Percentiles rank a stretch among this genome's conserved stretches.
phyloP scores from a whole-genome alignment of 2,888 invertebrate genomes.

The Stegana nigrithorax region DNA sequence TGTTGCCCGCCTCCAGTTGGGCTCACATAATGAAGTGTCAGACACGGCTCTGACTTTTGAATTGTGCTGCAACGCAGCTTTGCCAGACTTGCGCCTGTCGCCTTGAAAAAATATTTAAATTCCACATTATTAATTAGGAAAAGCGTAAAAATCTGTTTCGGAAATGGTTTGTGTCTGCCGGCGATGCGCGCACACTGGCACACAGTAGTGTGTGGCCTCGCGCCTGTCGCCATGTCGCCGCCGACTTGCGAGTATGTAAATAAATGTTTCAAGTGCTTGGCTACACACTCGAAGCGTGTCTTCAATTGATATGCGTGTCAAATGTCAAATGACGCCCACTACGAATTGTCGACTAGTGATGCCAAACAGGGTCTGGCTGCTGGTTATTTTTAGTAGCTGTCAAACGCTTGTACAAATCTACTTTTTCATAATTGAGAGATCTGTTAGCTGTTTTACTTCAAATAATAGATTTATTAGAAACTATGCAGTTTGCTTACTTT shows the following conservation, averaged over 20 bases:
- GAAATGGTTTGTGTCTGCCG: constrained; percentile 22
- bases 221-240: constrained; percentile 13
- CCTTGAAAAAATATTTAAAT: constrained; percentile 2
- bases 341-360: background rate
- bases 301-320: constrained; percentile 18
- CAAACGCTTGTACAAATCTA: background rate
- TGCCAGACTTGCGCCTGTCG: constrained; percentile 26
- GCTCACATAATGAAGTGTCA: constrained; percentile 61
- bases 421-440: no score
- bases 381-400: constrained; percentile 12
- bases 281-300: constrained; percentile 16
- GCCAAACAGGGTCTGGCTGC: background rate
- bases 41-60: constrained; percentile 49
- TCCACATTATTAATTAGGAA: constrained; percentile 24
- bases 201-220: no score
- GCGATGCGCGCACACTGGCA: no score
- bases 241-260: constrained; percentile 1
- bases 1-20: constrained; percentile 23
- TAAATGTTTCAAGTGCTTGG: constrained; percentile 4
- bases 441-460: constrained; percentile 21
- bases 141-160: constrained; percentile 24
- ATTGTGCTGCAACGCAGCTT: constrained; percentile 14
- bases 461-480: no score
- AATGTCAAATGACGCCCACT: constrained; percentile 18
- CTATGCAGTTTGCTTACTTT: no score